Base-by-base conservation (phyloP, 2,113 vertebrate species). In the Abramis brama region DNA sequence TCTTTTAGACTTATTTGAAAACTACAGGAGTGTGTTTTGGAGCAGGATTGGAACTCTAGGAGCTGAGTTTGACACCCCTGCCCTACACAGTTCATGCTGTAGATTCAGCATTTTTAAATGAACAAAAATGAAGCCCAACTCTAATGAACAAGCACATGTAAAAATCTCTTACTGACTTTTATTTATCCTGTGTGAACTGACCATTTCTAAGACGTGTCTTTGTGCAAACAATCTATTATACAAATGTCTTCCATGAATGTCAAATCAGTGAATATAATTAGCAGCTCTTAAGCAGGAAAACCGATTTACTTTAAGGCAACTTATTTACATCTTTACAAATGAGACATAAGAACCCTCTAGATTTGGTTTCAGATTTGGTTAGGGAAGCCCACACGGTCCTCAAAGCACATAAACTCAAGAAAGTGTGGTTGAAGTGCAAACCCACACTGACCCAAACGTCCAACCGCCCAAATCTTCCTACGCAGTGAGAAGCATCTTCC, bases 331-430 rank as follows among this genome's bases (percentile, higher is more conserved):
- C 1, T 70, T 70, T 66, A 50, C 80, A 52, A 70, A 47, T 70
- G 45, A 82, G 64, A 52, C 6, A 52, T 25, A 64, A 81, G 79
- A 81, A 64, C 59, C 59, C n/a, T 81, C 39, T 66, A 13, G 17
- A 82, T 82, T 82, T 82, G 80, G 45, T 70, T 82, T 55, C 45
- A 50, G 25, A 82, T 82, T 82, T 82, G 80, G 17, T 52, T 70
- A 57, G 62, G 79, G 78, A 62, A 55, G 70, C 25, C 64, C 76
- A 78, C 52, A 78, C 2, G 5, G 52, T 82, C 45, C 79, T 23
- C 43, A 33, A 30, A 68, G 80, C 66, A 87, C 73, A 52, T 27
- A 9, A 84, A 85, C 84, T 33, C 33, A 73, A 81, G 55, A 73
- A 33, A 82, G 80, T 66, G 23, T 39, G 60, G 23, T 55, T 50